Evolutionary conservation across 2,113 vertebrate species (phyloP), one percentile per base, ranked within the genome.

Genomic region (Girardinichthys multiradiatus): DNA sequence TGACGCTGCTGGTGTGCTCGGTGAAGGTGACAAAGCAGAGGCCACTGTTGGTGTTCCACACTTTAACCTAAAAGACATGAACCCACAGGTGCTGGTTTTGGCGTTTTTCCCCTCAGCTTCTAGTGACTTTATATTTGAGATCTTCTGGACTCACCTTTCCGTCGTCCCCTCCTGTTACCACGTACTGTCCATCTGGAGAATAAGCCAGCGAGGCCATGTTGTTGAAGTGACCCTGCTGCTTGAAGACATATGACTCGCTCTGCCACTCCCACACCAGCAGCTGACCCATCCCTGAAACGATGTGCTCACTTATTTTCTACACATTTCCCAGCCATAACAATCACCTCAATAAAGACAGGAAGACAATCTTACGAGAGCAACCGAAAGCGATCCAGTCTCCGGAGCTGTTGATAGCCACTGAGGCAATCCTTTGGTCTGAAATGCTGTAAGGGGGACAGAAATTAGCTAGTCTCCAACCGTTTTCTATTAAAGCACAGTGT

Each of bases 241-340:
- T 99, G 79, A 99, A 94, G 72, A 99, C 95, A 0, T 98, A 99
- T 17, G 97, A 98, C 75, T 99, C 98, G 0, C 98, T 99, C 92
- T 99, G 97, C 98, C 98, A 99, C 72, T 99, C 98, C 98, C 97
- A 99, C 60, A 99, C 98, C 89, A 99, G 91, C 77, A 99, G 94
- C 93, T 99, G 98, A 5, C 98, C 97, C 89, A 97, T 87, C 80
- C 96, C 98, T 99, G 79, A 35, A 0, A 45, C 42, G 15, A 45
- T 6, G 42, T 6, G 6, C 6, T 4, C 31, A 33, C 15, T 45
- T 45, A 45, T 1, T 14, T 45, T 45, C 19, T 7, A 45, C 42
- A 19, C 42, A 7, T 19, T n/a, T 45, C 42, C 4, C 42, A 45
- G 42, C 14, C 42, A 19, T 19, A 5, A 45, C 6, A 45, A 31